A percentile compares a stretch with the other conserved stretches of the same genome.
phyloP scores from a whole-genome alignment of 2,888 invertebrate species.

The Tenthredo mesomela region DNA sequence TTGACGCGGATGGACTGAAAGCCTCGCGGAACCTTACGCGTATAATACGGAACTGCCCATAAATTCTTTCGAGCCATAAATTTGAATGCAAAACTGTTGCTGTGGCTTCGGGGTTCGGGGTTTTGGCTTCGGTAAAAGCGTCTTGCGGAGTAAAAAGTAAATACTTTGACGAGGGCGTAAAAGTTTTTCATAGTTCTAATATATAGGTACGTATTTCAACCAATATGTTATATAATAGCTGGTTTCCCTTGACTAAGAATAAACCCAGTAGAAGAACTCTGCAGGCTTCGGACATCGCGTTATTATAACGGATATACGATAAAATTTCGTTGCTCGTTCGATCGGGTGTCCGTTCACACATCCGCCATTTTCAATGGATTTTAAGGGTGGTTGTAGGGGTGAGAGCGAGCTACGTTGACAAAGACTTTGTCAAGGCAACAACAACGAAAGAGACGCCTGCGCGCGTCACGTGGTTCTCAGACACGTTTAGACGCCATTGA shows the following conservation, averaged over 20 bases:
- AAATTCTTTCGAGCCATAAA: slow-evolving; percentile 37
- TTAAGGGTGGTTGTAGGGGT: neutral
- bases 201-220: too few relatives aligned
- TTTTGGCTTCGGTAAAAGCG: slow-evolving; percentile 10
- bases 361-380: slow-evolving; percentile 43
- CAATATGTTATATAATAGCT: neutral
- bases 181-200: slow-evolving; percentile 8
- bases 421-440: slow-evolving; percentile 51
- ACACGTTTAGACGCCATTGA: slow-evolving; percentile 49
- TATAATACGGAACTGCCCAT: slow-evolving; percentile 21
- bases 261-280: neutral
- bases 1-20: slow-evolving; percentile 29
- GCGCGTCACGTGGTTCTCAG: slow-evolving; percentile 45
- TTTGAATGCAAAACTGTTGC: slow-evolving; percentile 50
- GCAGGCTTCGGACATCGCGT: neutral
- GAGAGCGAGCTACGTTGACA: slow-evolving; percentile 14
- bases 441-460: slow-evolving; percentile 46
- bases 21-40: slow-evolving; percentile 17
- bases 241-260: neutral
- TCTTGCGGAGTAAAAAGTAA: slow-evolving; percentile 2
- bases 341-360: slow-evolving; percentile 21
- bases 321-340: slow-evolving; percentile 41
- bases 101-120: slow-evolving; percentile 10
- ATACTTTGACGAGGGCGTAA: neutral
- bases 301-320: slow-evolving; percentile 45